phyloP scores from a whole-genome alignment of 2,113 vertebrate genomes.

The Origma solitaria region DNA sequence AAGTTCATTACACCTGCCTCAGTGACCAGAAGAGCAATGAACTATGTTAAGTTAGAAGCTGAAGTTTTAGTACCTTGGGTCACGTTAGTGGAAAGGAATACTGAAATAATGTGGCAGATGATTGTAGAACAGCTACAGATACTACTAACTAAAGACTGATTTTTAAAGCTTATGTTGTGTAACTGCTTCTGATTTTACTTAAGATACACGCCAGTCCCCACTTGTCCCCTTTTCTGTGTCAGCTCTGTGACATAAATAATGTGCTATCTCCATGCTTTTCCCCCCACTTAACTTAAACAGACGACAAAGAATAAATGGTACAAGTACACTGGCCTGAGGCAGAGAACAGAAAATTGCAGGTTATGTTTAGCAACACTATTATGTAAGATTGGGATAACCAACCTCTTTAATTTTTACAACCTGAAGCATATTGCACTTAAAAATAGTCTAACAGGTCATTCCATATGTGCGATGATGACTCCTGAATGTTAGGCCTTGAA shows the following conservation, averaged over 20 bases:
- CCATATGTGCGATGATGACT: background rate
- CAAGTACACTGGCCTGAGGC: background rate
- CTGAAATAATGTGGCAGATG: background rate
- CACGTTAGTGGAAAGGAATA: background rate
- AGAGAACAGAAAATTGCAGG: background rate
- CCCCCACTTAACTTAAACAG: background rate
- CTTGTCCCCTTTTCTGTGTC: background rate
- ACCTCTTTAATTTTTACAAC: background rate
- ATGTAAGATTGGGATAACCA: background rate
- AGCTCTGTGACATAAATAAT: background rate
- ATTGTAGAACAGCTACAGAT: background rate
- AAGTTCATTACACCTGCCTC: background rate
- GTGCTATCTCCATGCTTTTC: background rate
- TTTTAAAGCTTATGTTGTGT: background rate
- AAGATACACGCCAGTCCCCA: background rate
- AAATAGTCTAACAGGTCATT: background rate
- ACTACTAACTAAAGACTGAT: background rate
- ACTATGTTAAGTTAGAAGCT: background rate
- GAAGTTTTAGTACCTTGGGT: background rate
- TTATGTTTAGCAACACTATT: slow-evolving; percentile 1
- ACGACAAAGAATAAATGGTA: background rate
- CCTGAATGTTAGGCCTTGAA: background rate
- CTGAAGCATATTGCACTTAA: background rate
- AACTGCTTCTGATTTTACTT: background rate
- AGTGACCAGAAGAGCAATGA: background rate